Conservation (phyloP, 2,888 invertebrate species). For the Mellilla xanthometata region DNA sequence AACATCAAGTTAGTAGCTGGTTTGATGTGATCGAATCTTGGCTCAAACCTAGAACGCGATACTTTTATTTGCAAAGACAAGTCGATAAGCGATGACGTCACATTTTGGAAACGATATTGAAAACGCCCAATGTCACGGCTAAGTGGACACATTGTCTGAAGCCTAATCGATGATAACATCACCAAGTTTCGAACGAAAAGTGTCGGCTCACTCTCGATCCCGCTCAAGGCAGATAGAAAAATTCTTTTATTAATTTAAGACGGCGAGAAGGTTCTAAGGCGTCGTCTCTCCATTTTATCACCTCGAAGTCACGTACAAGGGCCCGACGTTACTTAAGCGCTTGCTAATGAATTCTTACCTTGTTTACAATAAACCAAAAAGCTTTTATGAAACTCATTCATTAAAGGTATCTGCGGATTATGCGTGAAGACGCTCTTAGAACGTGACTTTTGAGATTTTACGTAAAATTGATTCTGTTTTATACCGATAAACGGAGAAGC, state of each 20-base stretch:
- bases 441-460: slow-evolving; percentile 61
- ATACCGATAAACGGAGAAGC: slow-evolving; percentile 42
- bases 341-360: slow-evolving; percentile 69
- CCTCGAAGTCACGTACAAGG: slow-evolving; percentile 65
- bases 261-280: slow-evolving; percentile 45
- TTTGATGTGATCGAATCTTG: too few relatives aligned
- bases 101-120: slow-evolving; percentile 15
- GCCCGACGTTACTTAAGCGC: slow-evolving; percentile 45
- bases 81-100: slow-evolving; percentile 9
- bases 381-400: slow-evolving; percentile 67
- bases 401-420: slow-evolving; percentile 63
- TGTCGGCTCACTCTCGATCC: slow-evolving; percentile 39
- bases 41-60: slow-evolving; percentile 6
- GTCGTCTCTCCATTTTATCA: slow-evolving; percentile 53
- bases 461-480: slow-evolving; percentile 50
- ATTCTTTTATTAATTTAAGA: slow-evolving; percentile 57
- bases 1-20: too few relatives aligned
- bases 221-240: slow-evolving; percentile 42
- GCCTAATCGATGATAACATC: slow-evolving; percentile 22
- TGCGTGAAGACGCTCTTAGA: slow-evolving; percentile 59
- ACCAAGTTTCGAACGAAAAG: slow-evolving; percentile 23
- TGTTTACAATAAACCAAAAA: slow-evolving; percentile 74
- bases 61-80: not conserved
- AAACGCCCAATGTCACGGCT: slow-evolving; percentile 23
- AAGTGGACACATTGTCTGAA: slow-evolving; percentile 15